Conservation (phyloP, 1,140 invertebrate species). For the Drosophila bocqueti region DNA sequence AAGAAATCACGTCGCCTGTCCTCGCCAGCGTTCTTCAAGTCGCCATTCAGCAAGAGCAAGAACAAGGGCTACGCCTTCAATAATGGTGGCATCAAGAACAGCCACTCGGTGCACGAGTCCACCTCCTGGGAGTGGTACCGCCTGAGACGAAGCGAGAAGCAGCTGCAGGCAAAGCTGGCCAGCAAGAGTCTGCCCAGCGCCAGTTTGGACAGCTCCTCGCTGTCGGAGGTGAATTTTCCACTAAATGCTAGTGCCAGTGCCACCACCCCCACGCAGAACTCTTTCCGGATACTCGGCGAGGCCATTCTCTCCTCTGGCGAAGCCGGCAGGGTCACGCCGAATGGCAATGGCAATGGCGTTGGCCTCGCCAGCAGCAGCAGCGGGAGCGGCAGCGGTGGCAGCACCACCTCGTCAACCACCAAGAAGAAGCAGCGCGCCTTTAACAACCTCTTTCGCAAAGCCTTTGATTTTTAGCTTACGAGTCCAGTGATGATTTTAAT, state of each 20-base stretch:
- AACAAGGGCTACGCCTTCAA: conserved; percentile 61
- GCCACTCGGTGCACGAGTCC: conserved; percentile 75
- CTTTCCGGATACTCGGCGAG: conserved; percentile 80
- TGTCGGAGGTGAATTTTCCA: conserved; percentile 77
- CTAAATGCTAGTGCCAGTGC: conserved; percentile 15
- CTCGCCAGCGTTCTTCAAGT: conserved; percentile 88
- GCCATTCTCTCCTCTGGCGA: conserved; percentile 71
- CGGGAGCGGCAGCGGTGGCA: conserved; percentile 55
- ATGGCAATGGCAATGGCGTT: conserved; percentile 45
- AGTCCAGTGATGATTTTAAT: conserved; percentile 42
- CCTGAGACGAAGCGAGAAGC: conserved; percentile 62
- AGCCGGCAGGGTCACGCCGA: conserved; percentile 29
- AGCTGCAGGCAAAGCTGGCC: conserved; percentile 28
- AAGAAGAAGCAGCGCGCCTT: conserved; percentile 81
- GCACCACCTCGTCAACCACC: conserved; percentile 75
- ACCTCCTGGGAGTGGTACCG: conserved; percentile 85
- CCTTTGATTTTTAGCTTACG: conserved; percentile 56
- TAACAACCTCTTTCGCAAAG: conserved; percentile 83
- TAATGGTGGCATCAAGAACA: conserved; percentile 52
- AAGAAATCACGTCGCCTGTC: conserved; percentile 86
- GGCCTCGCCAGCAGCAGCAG: conserved; percentile 51
- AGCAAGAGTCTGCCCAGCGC: conserved; percentile 47
- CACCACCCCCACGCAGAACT: conserved; percentile 59
- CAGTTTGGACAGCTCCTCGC: conserved; percentile 73
- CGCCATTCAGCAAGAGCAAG: conserved; percentile 86